Evolutionary conservation across 2,888 invertebrate genomes (phyloP), one percentile per base, ranked within the genome.

Genomic region (Brachylomia viminalis): DNA sequence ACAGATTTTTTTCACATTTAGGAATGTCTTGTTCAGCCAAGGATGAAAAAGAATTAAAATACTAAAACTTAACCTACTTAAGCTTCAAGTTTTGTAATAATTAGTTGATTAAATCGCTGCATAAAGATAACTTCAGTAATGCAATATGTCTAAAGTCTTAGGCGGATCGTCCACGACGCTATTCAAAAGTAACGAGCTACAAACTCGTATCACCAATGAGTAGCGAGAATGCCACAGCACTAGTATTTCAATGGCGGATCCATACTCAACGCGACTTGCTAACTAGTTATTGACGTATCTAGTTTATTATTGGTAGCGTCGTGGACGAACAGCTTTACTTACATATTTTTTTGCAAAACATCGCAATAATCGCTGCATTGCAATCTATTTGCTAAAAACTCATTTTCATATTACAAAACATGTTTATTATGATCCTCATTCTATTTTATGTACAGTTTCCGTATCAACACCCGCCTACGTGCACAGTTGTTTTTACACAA

Each of bases 381-480:
- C 17, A 56, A 54, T n/a, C 23, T 47, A 1, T 65, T 17, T 20
- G 20, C 8, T 7, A n/a, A 58, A 42, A 73, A 33, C 23, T 45
- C 7, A 52, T 66, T 47, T 15, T 52, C 33, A 54, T 17, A 10
- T 49, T 13, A 67, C 30, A 59, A 65, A 33, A 77, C 30, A 49
- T 38, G 20, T 47, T 72, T 45, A 45, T 58, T 69, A 77, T 61
- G 27, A 62, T 47, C 17, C 2, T 45, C 8, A n/a, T n/a, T 33
- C 38, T 33, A 47, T 72, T 75, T 74, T 62, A 75, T 72, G 65
- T 64, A 27, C n/a, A 45, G 66, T 77, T 82, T 67, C 72, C 27
- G 66, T 72, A 70, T 78, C 72, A 85, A 83, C 86, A 80, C 38
- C 61, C 86, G 72, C 87, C 88, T 74, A 85, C 86, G 27, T 62